These are phyloP conservation scores for Protomyctophum bolini DNA, from an alignment of 2,113 vertebrate species.

Conservation along the genomic window DNA sequence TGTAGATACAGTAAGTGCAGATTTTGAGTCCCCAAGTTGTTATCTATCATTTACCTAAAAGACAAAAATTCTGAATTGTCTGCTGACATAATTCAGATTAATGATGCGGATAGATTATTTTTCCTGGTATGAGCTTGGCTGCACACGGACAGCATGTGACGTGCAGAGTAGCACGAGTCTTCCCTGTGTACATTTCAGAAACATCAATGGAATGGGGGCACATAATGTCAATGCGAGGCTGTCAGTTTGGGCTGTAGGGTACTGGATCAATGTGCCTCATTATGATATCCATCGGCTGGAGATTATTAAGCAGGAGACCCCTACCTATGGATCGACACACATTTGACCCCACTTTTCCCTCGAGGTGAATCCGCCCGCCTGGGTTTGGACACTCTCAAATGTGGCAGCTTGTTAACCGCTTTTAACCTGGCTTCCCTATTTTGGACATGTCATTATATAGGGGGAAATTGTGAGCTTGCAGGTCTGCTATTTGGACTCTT, in stretches of 20 bases:
- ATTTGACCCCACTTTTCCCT: conserved; percentile 36
- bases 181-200: neutral
- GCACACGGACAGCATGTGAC: neutral
- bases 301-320: conserved; percentile 40
- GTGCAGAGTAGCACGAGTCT: neutral
- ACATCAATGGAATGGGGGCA: neutral
- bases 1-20: too few relatives aligned
- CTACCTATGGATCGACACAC: conserved; percentile 39
- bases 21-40: too few relatives aligned
- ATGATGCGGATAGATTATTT: conserved; percentile 3
- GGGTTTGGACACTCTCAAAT: conserved; percentile 22
- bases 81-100: conserved; percentile 10
- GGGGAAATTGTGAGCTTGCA: too few relatives aligned
- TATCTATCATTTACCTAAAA: too few relatives aligned
- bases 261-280: conserved; percentile 51
- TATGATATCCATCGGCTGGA: conserved; percentile 56
- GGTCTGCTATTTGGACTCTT: too few relatives aligned
- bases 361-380: conserved; percentile 34
- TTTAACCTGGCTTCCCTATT: too few relatives aligned
- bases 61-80: neutral
- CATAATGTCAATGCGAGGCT: conserved; percentile 17
- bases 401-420: conserved; percentile 27
- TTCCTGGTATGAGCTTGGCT: neutral
- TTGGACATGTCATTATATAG: too few relatives aligned
- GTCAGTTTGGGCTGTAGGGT: conserved; percentile 31